These are phyloP conservation scores for Drosophila paranaensis DNA, from an alignment of 2,888 invertebrate species.

Conservation along the genomic window DNA sequence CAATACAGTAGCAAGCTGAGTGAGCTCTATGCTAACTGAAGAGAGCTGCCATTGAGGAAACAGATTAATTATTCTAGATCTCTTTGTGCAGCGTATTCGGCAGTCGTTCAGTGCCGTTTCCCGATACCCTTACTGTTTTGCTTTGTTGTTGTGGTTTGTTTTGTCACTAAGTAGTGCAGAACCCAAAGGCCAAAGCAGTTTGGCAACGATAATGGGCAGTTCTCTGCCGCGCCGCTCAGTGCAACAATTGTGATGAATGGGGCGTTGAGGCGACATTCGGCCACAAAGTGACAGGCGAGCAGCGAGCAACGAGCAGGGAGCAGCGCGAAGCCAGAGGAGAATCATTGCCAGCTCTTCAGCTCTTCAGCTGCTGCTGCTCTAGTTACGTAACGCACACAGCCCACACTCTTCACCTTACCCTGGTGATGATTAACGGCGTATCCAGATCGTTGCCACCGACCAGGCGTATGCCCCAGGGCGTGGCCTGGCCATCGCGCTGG, in stretches of 20 bases:
- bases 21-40: neutral
- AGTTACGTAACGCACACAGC: constrained; percentile 56
- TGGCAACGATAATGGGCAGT: constrained; percentile 60
- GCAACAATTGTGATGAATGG: constrained; percentile 67
- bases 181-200: constrained; percentile 71
- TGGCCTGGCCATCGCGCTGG: constrained; percentile 89
- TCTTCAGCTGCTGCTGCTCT: constrained; percentile 42
- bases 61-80: neutral
- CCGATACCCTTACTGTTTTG: constrained; percentile 54
- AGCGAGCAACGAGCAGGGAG: constrained; percentile 32
- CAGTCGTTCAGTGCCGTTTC: constrained; percentile 13
- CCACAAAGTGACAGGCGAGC: constrained; percentile 61
- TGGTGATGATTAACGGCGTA: constrained; percentile 94
- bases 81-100: constrained; percentile 24
- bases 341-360: constrained; percentile 27
- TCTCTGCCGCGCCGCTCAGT: constrained; percentile 32
- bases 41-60: neutral
- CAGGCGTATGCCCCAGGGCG: constrained; percentile 94
- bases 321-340: constrained; percentile 22
- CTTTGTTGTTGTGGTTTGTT: constrained; percentile 72
- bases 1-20: neutral
- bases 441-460: constrained; percentile 94
- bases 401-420: constrained; percentile 87
- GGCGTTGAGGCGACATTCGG: constrained; percentile 37
- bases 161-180: constrained; percentile 60